Evolutionary conservation across 2,888 invertebrate species (phyloP).

Genomic region (Pandemis heparana): DNA sequence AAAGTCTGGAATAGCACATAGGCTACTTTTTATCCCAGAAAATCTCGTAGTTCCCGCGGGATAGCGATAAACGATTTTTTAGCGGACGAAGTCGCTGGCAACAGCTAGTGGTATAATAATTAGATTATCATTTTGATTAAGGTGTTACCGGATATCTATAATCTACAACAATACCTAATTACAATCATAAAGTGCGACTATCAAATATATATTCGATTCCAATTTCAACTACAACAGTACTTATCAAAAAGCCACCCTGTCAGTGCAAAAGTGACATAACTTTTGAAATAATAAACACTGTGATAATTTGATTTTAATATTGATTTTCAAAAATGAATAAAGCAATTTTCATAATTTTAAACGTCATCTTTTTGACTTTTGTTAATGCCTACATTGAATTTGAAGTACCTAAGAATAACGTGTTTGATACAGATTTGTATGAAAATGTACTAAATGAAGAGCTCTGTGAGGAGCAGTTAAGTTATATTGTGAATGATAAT

Average conservation of each 20-base stretch:
- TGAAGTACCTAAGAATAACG: conserved; percentile 52
- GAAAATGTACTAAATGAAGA: conserved; percentile 64
- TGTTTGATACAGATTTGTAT: conserved; percentile 64
- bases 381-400: conserved; percentile 45
- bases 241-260: not conserved
- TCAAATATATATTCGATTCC: conserved; percentile 3
- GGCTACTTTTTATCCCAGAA: no score
- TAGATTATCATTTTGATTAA: conserved; percentile 16
- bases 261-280: not conserved
- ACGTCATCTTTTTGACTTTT: conserved; percentile 9
- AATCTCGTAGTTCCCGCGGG: no score
- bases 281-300: not conserved
- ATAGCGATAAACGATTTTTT: no score
- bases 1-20: no score
- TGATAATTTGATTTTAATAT: not conserved
- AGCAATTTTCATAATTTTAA: conserved; percentile 17
- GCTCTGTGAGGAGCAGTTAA: conserved; percentile 65
- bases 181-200: not conserved
- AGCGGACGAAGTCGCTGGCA: no score
- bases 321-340: conserved; percentile 25
- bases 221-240: conserved; percentile 13
- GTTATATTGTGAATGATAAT: conserved; percentile 55
- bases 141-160: conserved; percentile 11
- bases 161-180: not conserved
- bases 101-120: not conserved